Percentiles rank a stretch among this genome's conserved stretches.
These are phyloP conservation scores for Thumatha senex DNA, from an alignment of 2,888 invertebrate species.

Conservation along the genomic window DNA sequence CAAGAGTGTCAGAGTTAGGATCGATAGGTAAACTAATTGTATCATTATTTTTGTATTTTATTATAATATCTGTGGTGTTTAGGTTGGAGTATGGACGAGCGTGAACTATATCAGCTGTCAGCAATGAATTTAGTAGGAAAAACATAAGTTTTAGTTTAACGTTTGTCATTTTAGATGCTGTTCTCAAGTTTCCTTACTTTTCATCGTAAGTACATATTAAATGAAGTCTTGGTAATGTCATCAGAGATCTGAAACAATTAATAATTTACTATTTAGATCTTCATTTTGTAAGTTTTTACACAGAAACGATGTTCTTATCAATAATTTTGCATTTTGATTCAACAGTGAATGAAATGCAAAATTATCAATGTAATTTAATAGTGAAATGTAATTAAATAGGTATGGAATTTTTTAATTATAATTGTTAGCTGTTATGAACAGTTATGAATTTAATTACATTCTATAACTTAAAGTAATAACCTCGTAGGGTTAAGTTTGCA, in stretches of 20 bases:
- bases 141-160: slow-evolving; percentile 79
- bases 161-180: slow-evolving; percentile 66
- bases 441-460: too few relatives aligned
- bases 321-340: slow-evolving; percentile 17
- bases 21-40: slow-evolving; percentile 69
- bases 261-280: slow-evolving; percentile 35
- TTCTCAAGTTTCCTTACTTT: slow-evolving; percentile 50
- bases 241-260: slow-evolving; percentile 51
- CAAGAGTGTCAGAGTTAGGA: slow-evolving; percentile 69
- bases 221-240: slow-evolving; percentile 22
- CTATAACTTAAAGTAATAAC: too few relatives aligned
- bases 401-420: background rate
- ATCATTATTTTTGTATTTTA: slow-evolving; percentile 59
- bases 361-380: background rate
- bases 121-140: slow-evolving; percentile 64
- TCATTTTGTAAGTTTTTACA: slow-evolving; percentile 6
- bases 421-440: too few relatives aligned
- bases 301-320: slow-evolving; percentile 12
- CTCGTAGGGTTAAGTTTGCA: too few relatives aligned
- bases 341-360: slow-evolving; percentile 7
- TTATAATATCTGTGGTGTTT: slow-evolving; percentile 57
- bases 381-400: slow-evolving; percentile 1
- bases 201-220: slow-evolving; percentile 31
- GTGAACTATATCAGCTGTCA: slow-evolving; percentile 68
- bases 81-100: slow-evolving; percentile 62